Base-by-base conservation (phyloP, 2,797 vertebrate species). In the Xiphorhynchus erythropygius region DNA sequence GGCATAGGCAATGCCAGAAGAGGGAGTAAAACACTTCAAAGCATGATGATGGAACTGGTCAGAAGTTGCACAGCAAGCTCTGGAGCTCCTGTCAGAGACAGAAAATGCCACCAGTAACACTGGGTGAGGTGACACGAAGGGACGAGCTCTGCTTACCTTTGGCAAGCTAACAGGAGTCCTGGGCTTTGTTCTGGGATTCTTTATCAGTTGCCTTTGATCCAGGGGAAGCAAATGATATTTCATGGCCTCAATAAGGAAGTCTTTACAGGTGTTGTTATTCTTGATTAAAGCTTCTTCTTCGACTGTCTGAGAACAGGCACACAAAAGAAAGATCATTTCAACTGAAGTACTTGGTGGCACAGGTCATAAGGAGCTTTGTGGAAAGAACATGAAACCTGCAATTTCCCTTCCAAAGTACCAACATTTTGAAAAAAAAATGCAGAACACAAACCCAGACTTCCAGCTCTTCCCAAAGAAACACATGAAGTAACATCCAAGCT, bases 251-350 rank as follows among this genome's bases (percentile, higher is more conserved):
- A 99, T 99, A 68, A 99, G 99, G 89, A 99, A 99, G 90, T 99
- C 99, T 96, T 99, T 99, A 97, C 99, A 99, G 21, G 99, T 99
- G 97, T 98, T 99, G 98, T 99, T 99, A 98, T 99, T 99, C 97
- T 99, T 99, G 96, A 99, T 99, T 96, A 99, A 97, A 92, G 99
- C 98, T 94, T 99, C 99, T 97, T 99, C 99, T 97, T 99, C 99
- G 7, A 99, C 99, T 13, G 99, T 99, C 99, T 99, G 96, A 90
- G 97, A 97, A 93, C 30, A 75, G 2, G 4, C 75, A 96, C 46
- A 83, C 30, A 86, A 18, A 75, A 0, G 8, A 76, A 77, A 93
- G 62, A 57, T 56, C 55, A 87, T n/a, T 78, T 73, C 47, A 62
- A 80, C 44, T 18, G 14, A 52, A 84, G 56, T 32, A 67, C n/a